Evolutionary conservation across 2,888 invertebrate genomes (phyloP).

Genomic region (Conchocele bisecta): DNA sequence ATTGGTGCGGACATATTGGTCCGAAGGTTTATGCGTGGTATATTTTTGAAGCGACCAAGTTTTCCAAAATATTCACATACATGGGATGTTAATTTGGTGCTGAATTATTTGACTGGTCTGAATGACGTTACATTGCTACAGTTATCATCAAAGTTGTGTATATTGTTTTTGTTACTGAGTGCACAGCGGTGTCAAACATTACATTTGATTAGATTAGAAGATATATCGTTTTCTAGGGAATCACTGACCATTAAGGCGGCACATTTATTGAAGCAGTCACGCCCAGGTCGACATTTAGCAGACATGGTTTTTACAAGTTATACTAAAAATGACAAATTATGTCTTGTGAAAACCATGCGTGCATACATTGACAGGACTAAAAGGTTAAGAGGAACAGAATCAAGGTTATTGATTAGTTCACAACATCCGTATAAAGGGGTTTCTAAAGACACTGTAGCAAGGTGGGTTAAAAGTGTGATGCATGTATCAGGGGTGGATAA

Average conservation of each 20-base stretch:
- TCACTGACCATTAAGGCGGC: background rate
- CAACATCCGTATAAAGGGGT: constrained; percentile 6
- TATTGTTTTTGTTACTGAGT: background rate
- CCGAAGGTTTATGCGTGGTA: background rate
- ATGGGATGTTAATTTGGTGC: background rate
- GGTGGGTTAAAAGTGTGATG: constrained; percentile 9
- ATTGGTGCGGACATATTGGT: background rate
- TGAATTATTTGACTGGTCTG: background rate
- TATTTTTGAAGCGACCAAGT: background rate
- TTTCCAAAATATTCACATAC: background rate
- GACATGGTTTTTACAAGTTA: background rate
- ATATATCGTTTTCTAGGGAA: background rate
- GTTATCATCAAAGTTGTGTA: background rate
- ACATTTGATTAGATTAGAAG: background rate
- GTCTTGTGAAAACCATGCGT: constrained; percentile 1
- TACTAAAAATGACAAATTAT: background rate
- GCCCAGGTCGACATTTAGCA: background rate
- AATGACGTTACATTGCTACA: background rate
- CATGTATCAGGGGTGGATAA: background rate
- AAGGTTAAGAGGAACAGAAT: background rate
- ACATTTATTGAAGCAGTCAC: background rate
- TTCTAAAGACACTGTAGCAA: constrained; percentile 1
- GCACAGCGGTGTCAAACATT: constrained; percentile 15
- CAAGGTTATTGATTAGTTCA: constrained; percentile 4
- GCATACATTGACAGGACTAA: background rate